Evolutionary conservation across 2,888 invertebrate genomes (phyloP).

Genomic region (Dysmachus trigonus): DNA sequence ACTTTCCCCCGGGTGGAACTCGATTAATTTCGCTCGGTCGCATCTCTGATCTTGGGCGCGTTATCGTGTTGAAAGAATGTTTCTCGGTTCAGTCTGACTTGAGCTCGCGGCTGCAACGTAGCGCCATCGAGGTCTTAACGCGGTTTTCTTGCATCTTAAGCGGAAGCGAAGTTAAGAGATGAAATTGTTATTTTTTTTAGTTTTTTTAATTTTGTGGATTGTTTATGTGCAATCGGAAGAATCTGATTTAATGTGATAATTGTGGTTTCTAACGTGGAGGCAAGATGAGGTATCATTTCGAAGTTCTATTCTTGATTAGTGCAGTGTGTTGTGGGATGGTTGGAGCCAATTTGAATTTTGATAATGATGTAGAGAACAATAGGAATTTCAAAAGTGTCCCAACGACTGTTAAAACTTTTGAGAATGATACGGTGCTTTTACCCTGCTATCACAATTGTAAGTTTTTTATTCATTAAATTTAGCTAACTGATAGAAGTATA

Average conservation of each 20-base stretch:
- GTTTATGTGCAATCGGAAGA: neutral
- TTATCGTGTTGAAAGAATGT: neutral
- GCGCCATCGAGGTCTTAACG: neutral
- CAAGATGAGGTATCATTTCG: neutral
- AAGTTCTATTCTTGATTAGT: neutral
- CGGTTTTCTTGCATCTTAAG: neutral
- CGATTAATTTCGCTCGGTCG: slow-evolving; percentile 28
- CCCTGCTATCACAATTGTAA: slow-evolving; percentile 82
- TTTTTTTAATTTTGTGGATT: neutral
- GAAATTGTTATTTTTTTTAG: neutral
- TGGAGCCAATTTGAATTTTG: slow-evolving; percentile 54
- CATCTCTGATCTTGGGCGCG: slow-evolving; percentile 15
- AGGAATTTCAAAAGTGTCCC: slow-evolving; percentile 75
- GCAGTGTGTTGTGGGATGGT: neutral
- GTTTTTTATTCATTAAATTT: slow-evolving; percentile 52
- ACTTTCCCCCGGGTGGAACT: neutral
- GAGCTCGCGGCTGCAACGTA: neutral
- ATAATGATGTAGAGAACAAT: slow-evolving; percentile 55
- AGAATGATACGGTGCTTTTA: slow-evolving; percentile 79
- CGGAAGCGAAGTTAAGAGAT: neutral
- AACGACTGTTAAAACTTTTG: slow-evolving; percentile 77
- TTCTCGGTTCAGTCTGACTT: slow-evolving; percentile 1
- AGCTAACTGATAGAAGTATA: neutral
- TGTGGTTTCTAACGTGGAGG: neutral
- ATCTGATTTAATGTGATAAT: slow-evolving; percentile 13